These are phyloP conservation scores for Chloropsis hardwickii DNA, from an alignment of 2,113 vertebrate genomes.

Conservation along the genomic window DNA sequence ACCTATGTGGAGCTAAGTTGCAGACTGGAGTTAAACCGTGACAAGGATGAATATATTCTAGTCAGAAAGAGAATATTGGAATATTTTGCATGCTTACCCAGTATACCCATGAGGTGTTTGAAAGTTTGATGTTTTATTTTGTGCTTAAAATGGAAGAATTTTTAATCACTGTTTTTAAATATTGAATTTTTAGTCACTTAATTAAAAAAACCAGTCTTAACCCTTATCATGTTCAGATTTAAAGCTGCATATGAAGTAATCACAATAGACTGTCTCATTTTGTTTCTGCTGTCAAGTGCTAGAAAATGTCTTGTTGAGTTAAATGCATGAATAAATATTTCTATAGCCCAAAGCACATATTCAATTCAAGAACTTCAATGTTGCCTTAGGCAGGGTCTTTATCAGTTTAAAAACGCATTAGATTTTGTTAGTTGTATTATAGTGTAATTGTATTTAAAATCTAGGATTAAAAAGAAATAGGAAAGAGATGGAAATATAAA, in stretches of 20 bases:
- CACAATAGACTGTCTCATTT: neutral
- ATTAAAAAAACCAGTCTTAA: neutral
- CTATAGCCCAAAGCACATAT: neutral
- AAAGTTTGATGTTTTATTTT: neutral
- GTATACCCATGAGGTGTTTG: neutral
- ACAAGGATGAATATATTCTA: neutral
- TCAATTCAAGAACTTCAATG: neutral
- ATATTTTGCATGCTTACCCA: neutral
- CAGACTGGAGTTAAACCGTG: neutral
- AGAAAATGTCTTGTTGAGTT: neutral
- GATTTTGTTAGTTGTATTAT: neutral
- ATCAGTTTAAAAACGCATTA: neutral
- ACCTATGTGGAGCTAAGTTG: neutral
- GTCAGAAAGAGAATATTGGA: neutral
- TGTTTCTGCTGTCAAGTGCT: neutral
- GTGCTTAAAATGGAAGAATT: neutral
- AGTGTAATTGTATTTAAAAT: neutral
- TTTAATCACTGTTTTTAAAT: neutral
- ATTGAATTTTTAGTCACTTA: neutral
- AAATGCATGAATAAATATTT: neutral
- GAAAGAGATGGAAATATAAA: neutral
- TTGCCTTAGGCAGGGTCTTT: neutral
- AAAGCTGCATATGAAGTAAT: neutral
- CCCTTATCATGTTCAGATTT: neutral
- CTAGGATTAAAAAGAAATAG: neutral